A percentile compares a stretch with the other conserved stretches of the same genome.
Evolutionary conservation across 2,888 invertebrate genomes (phyloP).

Genomic region (Agrotis ipsilon): DNA sequence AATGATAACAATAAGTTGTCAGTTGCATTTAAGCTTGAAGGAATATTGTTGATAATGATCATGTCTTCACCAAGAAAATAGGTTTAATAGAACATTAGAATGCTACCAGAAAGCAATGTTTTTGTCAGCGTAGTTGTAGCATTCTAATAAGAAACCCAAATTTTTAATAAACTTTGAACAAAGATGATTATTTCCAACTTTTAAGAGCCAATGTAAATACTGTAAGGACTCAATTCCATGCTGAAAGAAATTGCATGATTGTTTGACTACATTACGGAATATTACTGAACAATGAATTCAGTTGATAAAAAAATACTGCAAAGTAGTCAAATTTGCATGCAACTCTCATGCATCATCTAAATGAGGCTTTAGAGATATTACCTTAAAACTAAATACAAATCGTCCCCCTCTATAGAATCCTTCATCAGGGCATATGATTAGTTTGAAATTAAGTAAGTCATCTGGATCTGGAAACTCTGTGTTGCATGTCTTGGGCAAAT

Average conservation of each 20-base stretch:
- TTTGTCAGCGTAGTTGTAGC: background rate
- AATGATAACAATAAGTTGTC: background rate
- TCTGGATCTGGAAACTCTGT: conserved; percentile 99
- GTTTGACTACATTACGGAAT: too few species aligned
- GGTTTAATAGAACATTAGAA: background rate
- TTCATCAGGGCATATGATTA: conserved; percentile 99
- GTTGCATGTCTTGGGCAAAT: conserved; percentile 98
- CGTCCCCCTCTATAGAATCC: conserved; percentile 98
- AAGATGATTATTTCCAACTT: background rate
- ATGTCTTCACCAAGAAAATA: background rate
- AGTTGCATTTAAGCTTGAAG: background rate
- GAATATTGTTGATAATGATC: background rate
- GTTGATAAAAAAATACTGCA: too few species aligned
- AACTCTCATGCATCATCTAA: too few species aligned
- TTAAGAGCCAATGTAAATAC: too few species aligned
- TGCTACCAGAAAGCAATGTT: background rate
- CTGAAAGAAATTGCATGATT: too few species aligned
- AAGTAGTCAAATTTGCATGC: too few species aligned
- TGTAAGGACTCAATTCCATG: background rate
- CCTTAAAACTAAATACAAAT: conserved; percentile 99
- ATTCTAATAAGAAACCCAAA: background rate
- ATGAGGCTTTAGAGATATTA: conserved; percentile 59
- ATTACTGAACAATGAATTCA: too few species aligned
- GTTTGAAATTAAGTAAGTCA: conserved; percentile 98
- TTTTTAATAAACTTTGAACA: background rate